Evolutionary conservation across 2,113 vertebrate genomes (phyloP).

Genomic region (Zosterops borbonicus): DNA sequence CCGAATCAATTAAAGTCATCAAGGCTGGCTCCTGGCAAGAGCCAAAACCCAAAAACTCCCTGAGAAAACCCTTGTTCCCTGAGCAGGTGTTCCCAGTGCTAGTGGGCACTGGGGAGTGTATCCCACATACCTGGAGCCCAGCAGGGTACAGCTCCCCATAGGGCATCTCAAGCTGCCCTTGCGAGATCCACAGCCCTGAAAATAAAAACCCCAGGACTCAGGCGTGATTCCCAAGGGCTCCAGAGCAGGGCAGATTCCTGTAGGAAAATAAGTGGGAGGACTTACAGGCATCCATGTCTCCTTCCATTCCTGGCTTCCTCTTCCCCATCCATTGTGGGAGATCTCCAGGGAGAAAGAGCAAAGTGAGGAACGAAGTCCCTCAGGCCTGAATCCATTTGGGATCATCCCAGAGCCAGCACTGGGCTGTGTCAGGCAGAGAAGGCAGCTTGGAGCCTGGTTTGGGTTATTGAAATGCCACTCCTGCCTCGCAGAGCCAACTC

Average conservation of each 20-base stretch:
- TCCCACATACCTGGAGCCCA: neutral
- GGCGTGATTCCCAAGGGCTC: neutral
- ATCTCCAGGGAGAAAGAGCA: neutral
- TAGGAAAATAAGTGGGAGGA: neutral
- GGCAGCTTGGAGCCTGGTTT: neutral
- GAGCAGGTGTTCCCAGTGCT: neutral
- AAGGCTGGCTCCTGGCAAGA: neutral
- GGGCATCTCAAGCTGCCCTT: neutral
- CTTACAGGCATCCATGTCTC: neutral
- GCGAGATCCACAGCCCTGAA: rapidly evolving
- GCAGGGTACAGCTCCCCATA: neutral
- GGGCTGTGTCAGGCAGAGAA: neutral
- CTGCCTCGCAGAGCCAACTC: neutral
- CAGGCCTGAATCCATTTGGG: neutral
- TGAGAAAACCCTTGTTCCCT: neutral
- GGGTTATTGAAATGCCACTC: neutral
- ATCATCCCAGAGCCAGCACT: rapidly evolving
- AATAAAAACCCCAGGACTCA: neutral
- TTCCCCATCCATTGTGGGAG: neutral
- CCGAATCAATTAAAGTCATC: rapidly evolving
- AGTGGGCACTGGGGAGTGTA: rapidly evolving
- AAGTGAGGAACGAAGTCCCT: rapidly evolving
- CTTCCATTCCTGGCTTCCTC: too few species aligned
- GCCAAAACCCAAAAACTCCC: neutral
- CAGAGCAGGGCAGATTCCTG: neutral